Evolutionary conservation across 2,797 vertebrate species (phyloP), one percentile per base, ranked within the genome.

Genomic region (Falco columbarius): DNA sequence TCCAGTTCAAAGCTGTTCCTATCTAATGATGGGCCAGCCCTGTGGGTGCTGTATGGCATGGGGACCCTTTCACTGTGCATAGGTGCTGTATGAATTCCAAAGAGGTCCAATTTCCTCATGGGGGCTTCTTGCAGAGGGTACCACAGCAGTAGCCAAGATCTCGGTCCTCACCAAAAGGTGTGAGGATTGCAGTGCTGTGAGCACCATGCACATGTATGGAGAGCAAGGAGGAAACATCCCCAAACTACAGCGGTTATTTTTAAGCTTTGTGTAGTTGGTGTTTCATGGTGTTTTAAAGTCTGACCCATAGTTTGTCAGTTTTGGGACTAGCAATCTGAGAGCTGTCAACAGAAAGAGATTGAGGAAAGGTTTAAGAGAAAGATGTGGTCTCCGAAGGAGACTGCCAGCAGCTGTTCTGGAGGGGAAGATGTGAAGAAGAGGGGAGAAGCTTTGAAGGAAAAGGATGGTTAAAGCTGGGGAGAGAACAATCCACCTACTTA

Each of bases 201-300:
- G 30, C 4, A 27, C 11, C 18, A 10, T 8, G 7, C 15, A 46
- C 0, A 0, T 5, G 3, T 62, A 24, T 12, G 58, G 32, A 54
- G 51, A 68, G 7, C 34, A 76, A 91, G 14, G 10, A 51, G 58
- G 26, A 85, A 80, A 9, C 17, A 38, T 29, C 19, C 16, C 12
- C 21, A 54, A 16, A 68, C 6, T 34, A 11, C 22, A 87, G 10
- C 10, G n/a, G 7, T 52, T 76, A 22, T 36, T 77, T 89, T 79
- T 54, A 80, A 87, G n/a, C 4, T 42, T 76, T 59, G 22, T 19
- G 7, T 44, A 71, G 19, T 34, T 86, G 18, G 7, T 54, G 14
- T 65, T 79, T 74, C n/a, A 22, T 55, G 12, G 22, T 44, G 29
- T 92, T 87, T 86, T 73, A 58, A 36, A 44, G 13, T 56, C 47